These are phyloP conservation scores for Diplosoma virens DNA, from an alignment of 23 tunicate species.

Conservation along the genomic window DNA sequence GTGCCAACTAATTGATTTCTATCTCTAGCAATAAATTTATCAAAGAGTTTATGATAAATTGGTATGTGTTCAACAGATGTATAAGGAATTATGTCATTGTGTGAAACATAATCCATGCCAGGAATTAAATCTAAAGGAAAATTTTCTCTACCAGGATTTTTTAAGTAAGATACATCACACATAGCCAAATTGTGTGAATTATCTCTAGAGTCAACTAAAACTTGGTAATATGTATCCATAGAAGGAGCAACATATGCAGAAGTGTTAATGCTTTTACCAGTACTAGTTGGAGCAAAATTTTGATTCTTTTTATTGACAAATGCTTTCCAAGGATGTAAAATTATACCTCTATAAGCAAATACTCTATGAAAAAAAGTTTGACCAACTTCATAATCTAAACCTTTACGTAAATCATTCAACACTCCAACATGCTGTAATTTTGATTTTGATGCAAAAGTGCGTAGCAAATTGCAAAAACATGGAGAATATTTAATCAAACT, in stretches of 20 bases:
- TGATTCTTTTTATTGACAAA: constrained; percentile 50
- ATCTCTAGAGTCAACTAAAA: constrained; percentile 75
- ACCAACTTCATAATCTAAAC: constrained; percentile 61
- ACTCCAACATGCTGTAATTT: constrained; percentile 68
- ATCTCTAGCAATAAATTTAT: constrained; percentile 41
- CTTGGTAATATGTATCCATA: constrained; percentile 75
- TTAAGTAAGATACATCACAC: constrained; percentile 27
- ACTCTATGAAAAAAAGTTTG: constrained; percentile 71
- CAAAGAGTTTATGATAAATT: constrained; percentile 66
- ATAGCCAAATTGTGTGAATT: constrained; percentile 27
- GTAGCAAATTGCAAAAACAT: neutral
- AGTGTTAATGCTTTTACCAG: neutral
- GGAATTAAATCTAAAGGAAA: constrained; percentile 68
- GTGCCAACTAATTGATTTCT: constrained; percentile 37
- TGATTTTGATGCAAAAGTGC: constrained; percentile 11
- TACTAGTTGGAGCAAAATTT: too few relatives aligned
- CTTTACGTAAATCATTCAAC: constrained; percentile 3
- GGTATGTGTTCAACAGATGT: constrained; percentile 71
- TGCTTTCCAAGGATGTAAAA: constrained; percentile 67
- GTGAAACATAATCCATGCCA: constrained; percentile 89
- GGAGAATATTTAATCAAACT: too few relatives aligned
- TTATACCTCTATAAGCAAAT: constrained; percentile 78
- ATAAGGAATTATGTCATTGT: constrained; percentile 79
- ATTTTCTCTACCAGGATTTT: constrained; percentile 31
- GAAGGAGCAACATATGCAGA: constrained; percentile 12